phyloP scores from a whole-genome alignment of 2,888 invertebrate species.

The Masnerella sp. region DNA sequence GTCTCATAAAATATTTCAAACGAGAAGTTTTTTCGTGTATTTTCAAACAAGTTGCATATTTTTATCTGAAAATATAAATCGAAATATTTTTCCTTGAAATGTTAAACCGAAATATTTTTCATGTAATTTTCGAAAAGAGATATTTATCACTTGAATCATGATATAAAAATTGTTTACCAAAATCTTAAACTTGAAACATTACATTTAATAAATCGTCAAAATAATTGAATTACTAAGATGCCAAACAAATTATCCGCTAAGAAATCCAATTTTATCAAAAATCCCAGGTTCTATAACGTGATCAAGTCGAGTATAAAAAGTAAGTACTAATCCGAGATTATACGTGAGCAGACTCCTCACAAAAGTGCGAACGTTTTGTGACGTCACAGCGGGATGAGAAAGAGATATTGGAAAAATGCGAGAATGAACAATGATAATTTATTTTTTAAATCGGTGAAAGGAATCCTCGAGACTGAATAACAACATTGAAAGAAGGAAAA shows the following conservation, averaged over 20 bases:
- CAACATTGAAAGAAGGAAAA: no score
- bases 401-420: constrained; percentile 11
- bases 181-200: no score
- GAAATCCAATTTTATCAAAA: neutral
- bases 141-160: no score
- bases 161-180: no score
- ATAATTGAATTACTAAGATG: neutral
- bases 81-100: constrained; percentile 1
- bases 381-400: constrained; percentile 21
- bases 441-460: neutral
- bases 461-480: neutral
- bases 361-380: constrained; percentile 7
- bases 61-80: no score
- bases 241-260: neutral
- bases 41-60: no score
- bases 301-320: constrained; percentile 15
- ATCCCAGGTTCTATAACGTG: neutral
- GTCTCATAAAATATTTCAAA: no score
- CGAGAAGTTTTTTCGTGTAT: no score
- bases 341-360: constrained; percentile 10
- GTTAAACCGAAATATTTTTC: no score
- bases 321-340: constrained; percentile 16
- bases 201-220: no score
- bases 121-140: no score
- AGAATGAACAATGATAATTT: constrained; percentile 8